phyloP scores from a whole-genome alignment of 2,888 invertebrate species.

The Amphipyra berbera region DNA sequence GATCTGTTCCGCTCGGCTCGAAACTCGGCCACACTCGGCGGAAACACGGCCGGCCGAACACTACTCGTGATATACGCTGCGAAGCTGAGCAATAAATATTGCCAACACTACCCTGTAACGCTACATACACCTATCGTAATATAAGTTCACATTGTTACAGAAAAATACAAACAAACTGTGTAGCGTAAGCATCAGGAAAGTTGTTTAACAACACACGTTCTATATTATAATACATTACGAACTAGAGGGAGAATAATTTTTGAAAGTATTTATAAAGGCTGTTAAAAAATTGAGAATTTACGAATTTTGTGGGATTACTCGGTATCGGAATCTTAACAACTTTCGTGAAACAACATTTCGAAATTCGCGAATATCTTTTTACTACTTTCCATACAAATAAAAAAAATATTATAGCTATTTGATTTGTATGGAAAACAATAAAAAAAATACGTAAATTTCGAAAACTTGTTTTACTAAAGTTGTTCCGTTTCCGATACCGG shows the following conservation, averaged over 20 bases:
- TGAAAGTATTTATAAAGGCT: no score
- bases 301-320: no score
- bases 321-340: no score
- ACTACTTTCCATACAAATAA: no score
- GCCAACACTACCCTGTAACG: constrained; percentile 45
- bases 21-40: constrained; percentile 78
- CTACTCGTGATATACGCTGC: constrained; percentile 51
- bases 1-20: constrained; percentile 75
- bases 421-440: no score
- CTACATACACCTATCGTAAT: constrained; percentile 18
- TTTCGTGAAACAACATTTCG: no score
- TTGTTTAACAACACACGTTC: constrained; percentile 30
- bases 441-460: no score
- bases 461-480: no score
- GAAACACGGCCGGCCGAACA: constrained; percentile 69
- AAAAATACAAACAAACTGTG: constrained; percentile 27
- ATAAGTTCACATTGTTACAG: constrained; percentile 39
- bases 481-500: no score
- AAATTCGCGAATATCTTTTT: no score
- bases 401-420: no score
- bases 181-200: constrained; percentile 33
- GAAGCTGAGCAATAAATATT: constrained; percentile 54
- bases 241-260: neutral
- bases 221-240: neutral
- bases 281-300: no score